phyloP scores from a whole-genome alignment of 2,888 invertebrate species.

The Leptura quadrifasciata region DNA sequence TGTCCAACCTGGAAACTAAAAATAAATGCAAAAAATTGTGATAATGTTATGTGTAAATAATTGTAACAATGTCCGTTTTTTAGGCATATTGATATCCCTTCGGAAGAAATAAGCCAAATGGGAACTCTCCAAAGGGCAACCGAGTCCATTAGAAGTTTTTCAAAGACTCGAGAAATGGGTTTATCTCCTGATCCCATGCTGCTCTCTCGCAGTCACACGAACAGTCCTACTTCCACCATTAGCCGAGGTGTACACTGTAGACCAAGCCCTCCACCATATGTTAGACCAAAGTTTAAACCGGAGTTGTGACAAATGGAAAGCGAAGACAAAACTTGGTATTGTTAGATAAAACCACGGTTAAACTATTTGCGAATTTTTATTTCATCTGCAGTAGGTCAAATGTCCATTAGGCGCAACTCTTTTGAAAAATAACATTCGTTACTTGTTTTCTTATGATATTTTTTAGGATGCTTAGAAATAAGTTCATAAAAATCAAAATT shows the following conservation, averaged over 20 bases:
- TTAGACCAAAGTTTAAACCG: conserved; percentile 75
- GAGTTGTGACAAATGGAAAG: conserved; percentile 76
- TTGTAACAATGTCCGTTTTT: conserved; percentile 19
- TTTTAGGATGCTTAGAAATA: background rate
- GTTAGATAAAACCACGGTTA: conserved; percentile 39
- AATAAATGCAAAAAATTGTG: too few species aligned
- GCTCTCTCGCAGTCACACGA: conserved; percentile 65
- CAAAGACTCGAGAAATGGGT: conserved; percentile 68
- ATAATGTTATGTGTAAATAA: background rate
- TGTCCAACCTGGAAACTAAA: too few species aligned
- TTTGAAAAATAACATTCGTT: background rate
- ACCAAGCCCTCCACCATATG: conserved; percentile 79
- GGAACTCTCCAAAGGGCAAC: conserved; percentile 77
- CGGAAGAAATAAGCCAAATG: conserved; percentile 80
- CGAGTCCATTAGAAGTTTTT: conserved; percentile 78
- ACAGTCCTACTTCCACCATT: conserved; percentile 71
- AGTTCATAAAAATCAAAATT: conserved; percentile 1
- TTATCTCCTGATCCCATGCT: conserved; percentile 68
- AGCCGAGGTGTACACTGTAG: conserved; percentile 72
- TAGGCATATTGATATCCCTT: conserved; percentile 69
- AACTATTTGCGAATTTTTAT: background rate
- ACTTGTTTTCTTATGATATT: background rate
- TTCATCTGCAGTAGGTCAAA: background rate
- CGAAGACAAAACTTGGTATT: conserved; percentile 58
- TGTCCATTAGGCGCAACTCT: background rate